Percentiles rank a stretch among this genome's conserved stretches.
phyloP scores from a whole-genome alignment of 2,113 vertebrate genomes.

The Tetraodon nigroviridis region DNA sequence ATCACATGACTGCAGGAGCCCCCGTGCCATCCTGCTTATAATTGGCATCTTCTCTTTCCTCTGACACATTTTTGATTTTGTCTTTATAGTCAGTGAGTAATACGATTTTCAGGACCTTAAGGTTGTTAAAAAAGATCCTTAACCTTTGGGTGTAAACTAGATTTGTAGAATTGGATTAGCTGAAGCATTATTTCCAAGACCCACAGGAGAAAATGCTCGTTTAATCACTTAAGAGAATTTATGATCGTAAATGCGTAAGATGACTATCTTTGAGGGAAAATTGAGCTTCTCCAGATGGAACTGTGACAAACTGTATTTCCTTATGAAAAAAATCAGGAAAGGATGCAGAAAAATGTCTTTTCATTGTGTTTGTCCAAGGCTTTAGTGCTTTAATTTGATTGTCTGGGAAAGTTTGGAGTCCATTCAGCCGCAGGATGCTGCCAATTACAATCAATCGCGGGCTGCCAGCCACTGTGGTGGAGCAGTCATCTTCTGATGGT shows the following conservation, averaged over 20 bases:
- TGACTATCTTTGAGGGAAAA: slow-evolving; percentile 21
- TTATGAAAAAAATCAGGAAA: too few species aligned
- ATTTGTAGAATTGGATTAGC: slow-evolving; percentile 1
- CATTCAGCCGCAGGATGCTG: slow-evolving; percentile 1
- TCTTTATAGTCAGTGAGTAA: not conserved
- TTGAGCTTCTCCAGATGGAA: slow-evolving; percentile 20
- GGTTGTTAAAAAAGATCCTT: not conserved
- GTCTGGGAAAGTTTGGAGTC: not conserved
- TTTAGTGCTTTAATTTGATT: not conserved
- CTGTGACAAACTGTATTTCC: not conserved
- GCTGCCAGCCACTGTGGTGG: not conserved
- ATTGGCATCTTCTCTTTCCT: slow-evolving; percentile 5
- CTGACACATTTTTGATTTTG: not conserved
- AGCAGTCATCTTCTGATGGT: slow-evolving; percentile 4
- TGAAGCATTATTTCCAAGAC: slow-evolving; percentile 21
- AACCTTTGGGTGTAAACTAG: not conserved
- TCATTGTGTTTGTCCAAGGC: not conserved
- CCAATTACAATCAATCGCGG: slow-evolving; percentile 7
- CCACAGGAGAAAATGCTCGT: slow-evolving; percentile 11
- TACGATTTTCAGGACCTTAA: not conserved
- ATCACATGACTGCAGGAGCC: not conserved
- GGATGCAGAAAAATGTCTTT: not conserved
- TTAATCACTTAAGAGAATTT: slow-evolving; percentile 38
- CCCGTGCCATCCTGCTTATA: not conserved
- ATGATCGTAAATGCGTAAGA: slow-evolving; percentile 14